Evolutionary conservation across 2,113 vertebrate genomes (phyloP).

Genomic region (Calypte anna): DNA sequence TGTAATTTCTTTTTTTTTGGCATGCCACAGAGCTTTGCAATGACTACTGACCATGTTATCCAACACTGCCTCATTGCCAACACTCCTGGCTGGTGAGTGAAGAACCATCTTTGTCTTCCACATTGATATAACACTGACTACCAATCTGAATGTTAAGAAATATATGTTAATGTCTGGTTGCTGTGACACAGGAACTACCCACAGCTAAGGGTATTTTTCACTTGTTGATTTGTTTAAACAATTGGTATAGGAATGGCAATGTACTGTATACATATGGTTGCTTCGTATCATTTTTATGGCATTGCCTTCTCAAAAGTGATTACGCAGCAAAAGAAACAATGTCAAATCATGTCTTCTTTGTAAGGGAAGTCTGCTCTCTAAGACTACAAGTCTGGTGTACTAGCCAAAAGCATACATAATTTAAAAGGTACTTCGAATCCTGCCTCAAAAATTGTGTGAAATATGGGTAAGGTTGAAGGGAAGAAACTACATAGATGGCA

Average conservation of each 20-base stretch:
- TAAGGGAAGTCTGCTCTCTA: constrained; percentile 10
- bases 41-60: background rate
- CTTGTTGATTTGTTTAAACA: constrained; percentile 13
- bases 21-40: background rate
- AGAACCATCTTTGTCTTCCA: background rate
- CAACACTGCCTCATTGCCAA: background rate
- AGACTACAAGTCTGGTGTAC: constrained; percentile 19
- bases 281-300: background rate
- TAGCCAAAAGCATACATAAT: constrained; percentile 57
- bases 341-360: constrained; percentile 23
- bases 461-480: background rate
- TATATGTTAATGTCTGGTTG: background rate
- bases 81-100: background rate
- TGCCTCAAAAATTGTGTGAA: constrained; percentile 36
- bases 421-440: constrained; percentile 36
- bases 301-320: background rate
- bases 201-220: background rate
- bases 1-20: background rate
- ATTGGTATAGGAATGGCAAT: background rate
- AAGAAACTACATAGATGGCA: background rate
- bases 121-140: background rate
- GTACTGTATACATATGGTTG: background rate
- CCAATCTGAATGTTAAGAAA: background rate
- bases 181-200: background rate
- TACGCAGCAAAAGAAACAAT: constrained; percentile 31